These are phyloP conservation scores for Hylaeus volcanicus DNA, from an alignment of 1,140 invertebrate genomes.

Conservation along the genomic window DNA sequence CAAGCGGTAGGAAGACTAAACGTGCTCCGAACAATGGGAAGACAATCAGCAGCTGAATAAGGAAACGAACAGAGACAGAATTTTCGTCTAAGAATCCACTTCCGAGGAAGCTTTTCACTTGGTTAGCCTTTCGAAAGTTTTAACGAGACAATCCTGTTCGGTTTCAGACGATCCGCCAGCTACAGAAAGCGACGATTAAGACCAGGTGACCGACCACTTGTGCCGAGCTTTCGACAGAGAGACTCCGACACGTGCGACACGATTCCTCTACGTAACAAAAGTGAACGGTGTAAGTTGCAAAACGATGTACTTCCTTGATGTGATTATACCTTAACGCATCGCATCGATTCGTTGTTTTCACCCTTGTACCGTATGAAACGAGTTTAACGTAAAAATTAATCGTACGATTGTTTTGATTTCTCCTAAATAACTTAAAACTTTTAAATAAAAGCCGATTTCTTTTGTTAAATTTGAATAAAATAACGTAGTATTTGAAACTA, in stretches of 20 bases:
- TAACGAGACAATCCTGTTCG: constrained; percentile 45
- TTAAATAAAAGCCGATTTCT: too few species aligned
- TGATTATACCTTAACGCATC: too few species aligned
- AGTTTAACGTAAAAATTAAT: too few species aligned
- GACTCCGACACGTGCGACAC: background rate
- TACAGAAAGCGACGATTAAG: constrained; percentile 53
- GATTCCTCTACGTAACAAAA: background rate
- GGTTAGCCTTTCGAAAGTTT: constrained; percentile 18
- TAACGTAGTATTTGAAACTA: too few species aligned
- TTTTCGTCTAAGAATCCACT: background rate
- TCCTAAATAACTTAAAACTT: too few species aligned
- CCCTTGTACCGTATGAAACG: background rate
- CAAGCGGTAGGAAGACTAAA: constrained; percentile 16
- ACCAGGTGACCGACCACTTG: constrained; percentile 39
- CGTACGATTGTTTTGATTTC: too few species aligned
- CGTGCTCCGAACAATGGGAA: constrained; percentile 28
- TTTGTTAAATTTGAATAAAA: too few species aligned
- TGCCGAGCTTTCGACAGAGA: background rate
- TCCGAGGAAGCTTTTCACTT: constrained; percentile 1
- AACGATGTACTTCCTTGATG: background rate
- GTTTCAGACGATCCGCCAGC: constrained; percentile 60
- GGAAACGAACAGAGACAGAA: constrained; percentile 16
- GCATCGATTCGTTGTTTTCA: background rate
- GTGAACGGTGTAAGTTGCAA: background rate
- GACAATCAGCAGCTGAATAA: constrained; percentile 26